phyloP scores from a whole-genome alignment of 2,888 invertebrate genomes.

The Drosophila conformis region DNA sequence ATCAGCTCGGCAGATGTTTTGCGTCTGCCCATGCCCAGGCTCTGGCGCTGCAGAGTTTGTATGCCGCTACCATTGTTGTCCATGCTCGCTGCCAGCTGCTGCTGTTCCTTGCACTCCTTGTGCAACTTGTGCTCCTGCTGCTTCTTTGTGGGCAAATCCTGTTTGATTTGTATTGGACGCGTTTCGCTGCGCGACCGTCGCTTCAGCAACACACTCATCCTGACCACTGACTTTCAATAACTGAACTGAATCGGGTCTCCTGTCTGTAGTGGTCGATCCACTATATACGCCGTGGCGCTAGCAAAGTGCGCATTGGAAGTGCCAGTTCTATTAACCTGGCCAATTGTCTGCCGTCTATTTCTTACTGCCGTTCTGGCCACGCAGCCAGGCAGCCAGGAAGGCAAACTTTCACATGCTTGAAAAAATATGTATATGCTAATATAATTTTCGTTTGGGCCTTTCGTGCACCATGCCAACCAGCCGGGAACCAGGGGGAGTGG shows the following conservation, averaged over 20 bases:
- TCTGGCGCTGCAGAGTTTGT: conserved; percentile 29
- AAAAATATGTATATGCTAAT: conserved; percentile 39
- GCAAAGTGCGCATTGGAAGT: conserved; percentile 46
- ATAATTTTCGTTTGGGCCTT: conserved; percentile 79
- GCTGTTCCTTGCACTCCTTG: background rate
- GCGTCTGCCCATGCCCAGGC: conserved; percentile 78
- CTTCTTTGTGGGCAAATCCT: conserved; percentile 22
- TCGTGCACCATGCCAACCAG: conserved; percentile 83
- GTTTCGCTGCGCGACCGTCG: conserved; percentile 79
- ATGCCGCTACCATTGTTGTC: conserved; percentile 39
- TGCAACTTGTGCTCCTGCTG: conserved; percentile 6
- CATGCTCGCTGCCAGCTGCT: conserved; percentile 17
- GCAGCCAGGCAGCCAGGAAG: conserved; percentile 5
- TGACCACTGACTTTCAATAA: conserved; percentile 4
- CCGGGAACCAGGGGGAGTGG: conserved; percentile 1
- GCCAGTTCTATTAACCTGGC: conserved; percentile 31
- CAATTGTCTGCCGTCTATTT: conserved; percentile 17
- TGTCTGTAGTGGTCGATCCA: conserved; percentile 4
- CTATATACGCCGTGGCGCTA: conserved; percentile 28
- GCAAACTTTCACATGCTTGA: conserved; percentile 31
- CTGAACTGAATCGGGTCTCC: background rate
- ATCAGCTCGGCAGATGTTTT: conserved; percentile 93
- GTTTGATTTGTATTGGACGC: conserved; percentile 31
- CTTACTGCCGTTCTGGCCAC: conserved; percentile 9
- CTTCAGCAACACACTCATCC: conserved; percentile 74